Evolutionary conservation across 2,888 invertebrate genomes (phyloP), one percentile per base, ranked within the genome.

Genomic region (Aleiodes testaceus): DNA sequence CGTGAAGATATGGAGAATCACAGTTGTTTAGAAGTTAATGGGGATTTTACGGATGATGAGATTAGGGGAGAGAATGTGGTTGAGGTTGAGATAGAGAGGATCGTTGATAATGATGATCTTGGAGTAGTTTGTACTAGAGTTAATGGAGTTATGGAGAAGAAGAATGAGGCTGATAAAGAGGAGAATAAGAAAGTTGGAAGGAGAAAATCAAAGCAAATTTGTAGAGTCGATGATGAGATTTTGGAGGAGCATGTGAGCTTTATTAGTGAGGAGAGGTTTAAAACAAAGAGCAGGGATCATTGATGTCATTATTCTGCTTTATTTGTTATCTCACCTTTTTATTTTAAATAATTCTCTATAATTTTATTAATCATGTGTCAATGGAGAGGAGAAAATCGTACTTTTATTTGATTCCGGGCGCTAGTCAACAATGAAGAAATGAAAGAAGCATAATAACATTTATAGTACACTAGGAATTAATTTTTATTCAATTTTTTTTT

Each of bases 1-100:
- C 45, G 6, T 26, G 47, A 3, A 22, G 74, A 74, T 7, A 65
- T 72, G 66, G 71, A 74, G 12, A 72, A 55, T 22, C 77, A 77
- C 63, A 55, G 42, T 42, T 70, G 11, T 5, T 55, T 45, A 20
- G 49, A 52, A n/a, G 52, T 52, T 7, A 52, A 42, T 66, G 52
- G 14, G 0, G 20, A 53, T 20, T 53, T 18, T 52, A 18, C 65
- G 18, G 70, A 66, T 50, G 50, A 49, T 3, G 36, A 66, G 18
- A 12, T 66, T 12, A 36, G 36, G 11, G 20, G 53, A 9, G 50
- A 50, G 50, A 16, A 50, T 16, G 14, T 16, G 50, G 20, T 52
- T 1, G 55, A 55, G 16, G 55, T 12, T 7, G n/a, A 14, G 0
- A 22, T 30, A 16, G 55, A 12, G 14, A 14, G 20, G 16, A 16